Percentiles rank a stretch among this genome's conserved stretches.
These are phyloP conservation scores for Cremastinae sp. DNA, from an alignment of 2,888 invertebrate genomes.

Conservation along the genomic window DNA sequence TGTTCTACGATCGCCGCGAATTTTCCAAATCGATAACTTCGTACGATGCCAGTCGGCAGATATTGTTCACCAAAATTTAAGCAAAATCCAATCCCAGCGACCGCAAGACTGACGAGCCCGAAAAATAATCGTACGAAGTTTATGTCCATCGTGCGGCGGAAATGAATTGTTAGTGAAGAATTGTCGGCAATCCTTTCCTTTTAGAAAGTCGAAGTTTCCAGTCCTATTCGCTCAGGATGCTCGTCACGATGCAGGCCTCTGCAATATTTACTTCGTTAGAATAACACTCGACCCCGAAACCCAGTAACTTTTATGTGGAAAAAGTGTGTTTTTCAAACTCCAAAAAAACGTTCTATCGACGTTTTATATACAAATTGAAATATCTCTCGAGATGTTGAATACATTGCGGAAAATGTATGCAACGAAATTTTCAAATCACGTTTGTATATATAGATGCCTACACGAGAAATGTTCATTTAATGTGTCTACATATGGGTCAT, in stretches of 20 bases:
- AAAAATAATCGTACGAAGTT: slow-evolving; percentile 74
- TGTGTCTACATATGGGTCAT: too few species aligned
- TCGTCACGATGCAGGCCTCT: slow-evolving; percentile 24
- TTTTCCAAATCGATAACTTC: slow-evolving; percentile 88
- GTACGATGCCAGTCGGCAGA: slow-evolving; percentile 85
- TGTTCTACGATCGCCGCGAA: slow-evolving; percentile 83
- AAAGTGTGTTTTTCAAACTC: not conserved
- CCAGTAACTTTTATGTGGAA: not conserved
- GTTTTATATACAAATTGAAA: too few species aligned
- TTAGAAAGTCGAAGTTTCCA: slow-evolving; percentile 53
- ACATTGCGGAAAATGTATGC: too few species aligned
- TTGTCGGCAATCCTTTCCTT: not conserved
- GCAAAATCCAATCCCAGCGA: slow-evolving; percentile 83
- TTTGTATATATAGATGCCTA: too few species aligned
- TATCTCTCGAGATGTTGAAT: too few species aligned
- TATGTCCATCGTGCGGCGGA: slow-evolving; percentile 66
- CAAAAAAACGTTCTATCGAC: too few species aligned
- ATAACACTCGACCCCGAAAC: not conserved
- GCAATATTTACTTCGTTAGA: slow-evolving; percentile 3
- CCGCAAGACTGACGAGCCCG: slow-evolving; percentile 62
- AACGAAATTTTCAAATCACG: too few species aligned
- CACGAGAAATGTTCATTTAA: too few species aligned
- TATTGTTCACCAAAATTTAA: slow-evolving; percentile 85
- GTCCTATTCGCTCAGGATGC: not conserved
- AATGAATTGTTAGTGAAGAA: slow-evolving; percentile 7